Conservation (phyloP, 2,888 invertebrate genomes). For the Keiferia lycopersicella region DNA sequence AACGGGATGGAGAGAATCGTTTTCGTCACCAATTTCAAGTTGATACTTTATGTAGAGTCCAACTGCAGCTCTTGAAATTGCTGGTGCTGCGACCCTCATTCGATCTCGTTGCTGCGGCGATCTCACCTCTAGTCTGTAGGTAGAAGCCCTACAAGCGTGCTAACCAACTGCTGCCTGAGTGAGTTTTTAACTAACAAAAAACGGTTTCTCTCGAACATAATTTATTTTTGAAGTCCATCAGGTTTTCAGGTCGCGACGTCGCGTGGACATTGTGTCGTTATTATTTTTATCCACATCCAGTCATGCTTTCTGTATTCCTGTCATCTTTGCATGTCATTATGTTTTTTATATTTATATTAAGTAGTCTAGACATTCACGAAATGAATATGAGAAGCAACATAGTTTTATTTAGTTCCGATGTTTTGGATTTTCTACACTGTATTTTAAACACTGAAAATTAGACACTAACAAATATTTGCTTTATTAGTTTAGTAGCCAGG, state of each 20-base stretch:
- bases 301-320: conserved; percentile 71
- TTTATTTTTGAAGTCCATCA: conserved; percentile 81
- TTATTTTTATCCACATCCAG: conserved; percentile 55
- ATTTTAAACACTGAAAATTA: conserved; percentile 59
- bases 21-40: conserved; percentile 20
- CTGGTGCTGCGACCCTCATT: conserved; percentile 23
- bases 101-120: conserved; percentile 21
- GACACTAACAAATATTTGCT: conserved; percentile 64
- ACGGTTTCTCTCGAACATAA: conserved; percentile 54
- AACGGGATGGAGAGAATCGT: conserved; percentile 16
- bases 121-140: conserved; percentile 52
- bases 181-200: conserved; percentile 73
- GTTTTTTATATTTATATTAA: conserved; percentile 61
- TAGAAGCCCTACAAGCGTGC: conserved; percentile 62
- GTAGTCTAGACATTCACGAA: conserved; percentile 57
- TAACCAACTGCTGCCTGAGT: conserved; percentile 82
- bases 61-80: conserved; percentile 22
- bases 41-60: background rate
- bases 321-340: conserved; percentile 74
- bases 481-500: conserved; percentile 57
- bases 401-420: conserved; percentile 47
- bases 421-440: conserved; percentile 50
- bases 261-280: conserved; percentile 39
- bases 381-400: conserved; percentile 40
- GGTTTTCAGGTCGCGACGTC: conserved; percentile 44